These are phyloP conservation scores for Pachypsylla venusta DNA, from an alignment of 1,140 invertebrate species.

Conservation along the genomic window DNA sequence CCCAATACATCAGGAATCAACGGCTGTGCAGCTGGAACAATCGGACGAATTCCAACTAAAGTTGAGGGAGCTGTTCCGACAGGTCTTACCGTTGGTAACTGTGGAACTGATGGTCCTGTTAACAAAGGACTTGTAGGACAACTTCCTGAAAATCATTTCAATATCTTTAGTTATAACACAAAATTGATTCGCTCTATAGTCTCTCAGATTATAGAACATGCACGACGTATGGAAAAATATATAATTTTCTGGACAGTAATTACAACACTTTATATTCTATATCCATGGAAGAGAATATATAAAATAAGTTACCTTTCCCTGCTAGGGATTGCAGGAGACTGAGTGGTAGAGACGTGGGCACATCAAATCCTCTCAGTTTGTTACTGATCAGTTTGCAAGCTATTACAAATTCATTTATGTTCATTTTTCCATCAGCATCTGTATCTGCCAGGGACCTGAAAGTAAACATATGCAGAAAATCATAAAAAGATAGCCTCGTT, in stretches of 20 bases:
- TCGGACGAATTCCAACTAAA: constrained; percentile 12
- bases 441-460: constrained; percentile 80
- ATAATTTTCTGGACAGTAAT: too few species aligned
- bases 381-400: constrained; percentile 94
- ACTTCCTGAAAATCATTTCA: constrained; percentile 13
- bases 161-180: too few species aligned
- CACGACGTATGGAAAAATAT: too few species aligned
- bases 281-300: too few species aligned
- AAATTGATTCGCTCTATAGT: too few species aligned
- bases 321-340: constrained; percentile 33
- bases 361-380: constrained; percentile 77
- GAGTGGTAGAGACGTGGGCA: constrained; percentile 71
- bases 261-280: too few species aligned
- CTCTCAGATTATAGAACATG: too few species aligned
- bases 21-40: constrained; percentile 24
- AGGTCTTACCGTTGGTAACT: constrained; percentile 20
- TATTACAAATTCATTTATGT: constrained; percentile 92
- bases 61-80: constrained; percentile 13
- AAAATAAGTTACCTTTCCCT: constrained; percentile 15
- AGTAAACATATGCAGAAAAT: too few species aligned
- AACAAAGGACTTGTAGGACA: constrained; percentile 6
- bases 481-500: too few species aligned
- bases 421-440: constrained; percentile 92
- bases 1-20: constrained; percentile 18
- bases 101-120: constrained; percentile 6